phyloP scores from a whole-genome alignment of 2,888 invertebrate genomes.

The Neoscelio sp. region DNA sequence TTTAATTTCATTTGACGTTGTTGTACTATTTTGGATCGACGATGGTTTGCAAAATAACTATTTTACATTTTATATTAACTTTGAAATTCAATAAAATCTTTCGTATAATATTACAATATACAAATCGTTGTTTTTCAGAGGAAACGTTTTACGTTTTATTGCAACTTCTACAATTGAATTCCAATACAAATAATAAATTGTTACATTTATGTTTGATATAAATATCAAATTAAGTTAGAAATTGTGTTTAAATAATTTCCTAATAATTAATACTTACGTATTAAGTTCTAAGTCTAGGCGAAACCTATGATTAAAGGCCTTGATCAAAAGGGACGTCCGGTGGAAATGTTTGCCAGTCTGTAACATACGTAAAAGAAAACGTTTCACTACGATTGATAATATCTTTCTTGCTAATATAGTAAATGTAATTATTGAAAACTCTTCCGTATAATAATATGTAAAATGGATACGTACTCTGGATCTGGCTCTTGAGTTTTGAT shows the following conservation, averaged over 20 bases:
- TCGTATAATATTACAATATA: too few relatives aligned
- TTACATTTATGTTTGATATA: too few relatives aligned
- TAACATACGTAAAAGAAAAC: conserved; percentile 82
- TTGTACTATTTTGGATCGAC: too few relatives aligned
- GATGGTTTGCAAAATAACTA: conserved; percentile 7
- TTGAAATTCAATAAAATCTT: conserved; percentile 6
- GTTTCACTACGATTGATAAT: conserved; percentile 30
- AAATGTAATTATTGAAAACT: too few relatives aligned
- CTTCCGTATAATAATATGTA: too few relatives aligned
- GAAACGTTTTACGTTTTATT: too few relatives aligned
- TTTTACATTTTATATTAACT: conserved; percentile 19
- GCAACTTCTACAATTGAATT: too few relatives aligned
- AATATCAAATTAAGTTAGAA: too few relatives aligned
- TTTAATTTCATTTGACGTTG: too few relatives aligned
- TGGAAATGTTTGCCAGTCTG: conserved; percentile 97
- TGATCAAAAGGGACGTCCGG: conserved; percentile 97
- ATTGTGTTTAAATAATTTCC: too few relatives aligned
- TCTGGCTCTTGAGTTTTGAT: conserved; percentile 83
- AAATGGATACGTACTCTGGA: conserved; percentile 84
- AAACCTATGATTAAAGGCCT: conserved; percentile 98
- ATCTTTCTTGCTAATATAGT: too few relatives aligned
- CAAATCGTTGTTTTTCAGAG: too few relatives aligned
- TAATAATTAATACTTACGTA: conserved; percentile 89
- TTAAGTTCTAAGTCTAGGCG: conserved; percentile 98
- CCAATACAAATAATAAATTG: conserved; percentile 18